Base-by-base conservation (phyloP, 2,797 vertebrate genomes). In the Urocyon cinereoargenteus region DNA sequence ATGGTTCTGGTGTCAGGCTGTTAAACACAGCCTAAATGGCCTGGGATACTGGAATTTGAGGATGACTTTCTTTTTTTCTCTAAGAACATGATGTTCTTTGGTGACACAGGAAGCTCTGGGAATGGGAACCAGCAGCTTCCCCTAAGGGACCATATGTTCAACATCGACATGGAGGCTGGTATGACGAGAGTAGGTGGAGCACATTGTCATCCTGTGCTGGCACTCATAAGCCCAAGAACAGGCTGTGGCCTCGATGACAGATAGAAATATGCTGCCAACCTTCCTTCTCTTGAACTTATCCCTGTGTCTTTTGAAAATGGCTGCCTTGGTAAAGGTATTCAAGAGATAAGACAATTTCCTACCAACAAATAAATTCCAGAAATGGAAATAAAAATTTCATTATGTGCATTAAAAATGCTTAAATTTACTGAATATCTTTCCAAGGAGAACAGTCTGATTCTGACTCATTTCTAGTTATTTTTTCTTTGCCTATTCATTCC, bases 91-190 rank as follows among this genome's bases (percentile, higher is more conserved):
- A 13, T 61, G 66, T 97, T 97, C 94, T 95, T 96, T 79, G 51
- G 94, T 88, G 73, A 83, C 66, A 94, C 24, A 90, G 81, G 85
- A 86, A 97, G 85, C 86, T 96, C 31, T 94, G 90, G 40, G 88
- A 94, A 96, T 84, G 36, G 73, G 45, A 97, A 82, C 90, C 96
- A 91, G 84, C 96, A 98, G 97, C 28, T 61, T 93, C 70, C n/a
- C 36, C 40, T 21, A 96, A 96, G 97, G 53, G 62, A 90, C 93
- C 97, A 72, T 98, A 97, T 98, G 98, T 72, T 98, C 79, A 53
- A 26, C 97, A 89, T 92, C 40, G 61, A 94, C 59, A 62, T 73
- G 77, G 95, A 82, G 6, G 77, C 51, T 97, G 55, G 26, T 75
- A 49, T 57, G 86, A 91, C 26, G 96, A 90, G 82, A 85, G 97